Evolutionary conservation across 2,888 invertebrate species (phyloP).

Genomic region (Tenodera sinensis): DNA sequence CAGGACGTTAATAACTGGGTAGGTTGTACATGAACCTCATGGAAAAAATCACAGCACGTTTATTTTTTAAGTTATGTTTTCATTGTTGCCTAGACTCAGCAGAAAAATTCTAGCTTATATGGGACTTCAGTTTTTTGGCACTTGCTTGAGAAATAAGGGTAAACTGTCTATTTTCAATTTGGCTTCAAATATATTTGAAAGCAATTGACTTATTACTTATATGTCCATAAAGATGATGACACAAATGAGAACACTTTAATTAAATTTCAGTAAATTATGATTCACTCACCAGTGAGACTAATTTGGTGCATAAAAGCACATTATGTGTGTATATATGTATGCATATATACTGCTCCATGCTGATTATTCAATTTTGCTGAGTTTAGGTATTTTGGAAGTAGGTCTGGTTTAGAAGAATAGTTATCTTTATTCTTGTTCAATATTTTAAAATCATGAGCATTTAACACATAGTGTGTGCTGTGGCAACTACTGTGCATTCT

Average conservation of each 20-base stretch:
- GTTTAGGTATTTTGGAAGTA: not conserved
- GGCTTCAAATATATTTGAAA: not conserved
- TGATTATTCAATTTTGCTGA: not conserved
- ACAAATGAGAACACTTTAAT: too few species aligned
- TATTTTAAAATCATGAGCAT: conserved; percentile 4
- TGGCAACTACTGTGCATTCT: not conserved
- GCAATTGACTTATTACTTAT: not conserved
- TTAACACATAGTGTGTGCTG: not conserved
- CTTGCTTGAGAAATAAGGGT: not conserved
- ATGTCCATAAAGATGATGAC: too few species aligned
- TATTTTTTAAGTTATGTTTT: not conserved
- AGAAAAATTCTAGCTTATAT: not conserved
- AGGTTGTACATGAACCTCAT: not conserved
- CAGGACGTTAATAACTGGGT: not conserved
- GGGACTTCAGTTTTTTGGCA: not conserved
- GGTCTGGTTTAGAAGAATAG: not conserved
- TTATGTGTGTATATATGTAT: not conserved
- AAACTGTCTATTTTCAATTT: not conserved
- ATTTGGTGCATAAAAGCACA: too few species aligned
- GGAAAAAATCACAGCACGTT: not conserved
- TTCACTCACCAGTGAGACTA: too few species aligned
- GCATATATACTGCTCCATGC: not conserved
- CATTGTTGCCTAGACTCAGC: not conserved
- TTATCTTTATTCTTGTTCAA: not conserved
- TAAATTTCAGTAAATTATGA: too few species aligned